phyloP scores from a whole-genome alignment of 2,113 vertebrate genomes.

The Brachypodius melanocephalos region DNA sequence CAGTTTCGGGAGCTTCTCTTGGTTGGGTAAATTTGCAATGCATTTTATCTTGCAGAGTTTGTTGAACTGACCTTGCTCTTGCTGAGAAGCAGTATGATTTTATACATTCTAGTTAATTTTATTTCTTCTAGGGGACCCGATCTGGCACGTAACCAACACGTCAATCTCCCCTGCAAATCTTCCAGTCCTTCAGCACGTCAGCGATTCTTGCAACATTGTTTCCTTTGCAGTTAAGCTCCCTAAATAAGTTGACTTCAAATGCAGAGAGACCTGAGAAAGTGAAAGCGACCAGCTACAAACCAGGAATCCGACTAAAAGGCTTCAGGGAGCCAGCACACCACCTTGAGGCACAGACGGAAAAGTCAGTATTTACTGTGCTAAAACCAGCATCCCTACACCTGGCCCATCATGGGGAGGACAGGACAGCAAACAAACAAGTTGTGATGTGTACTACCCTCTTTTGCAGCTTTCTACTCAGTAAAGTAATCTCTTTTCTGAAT shows the following conservation, averaged over 20 bases:
- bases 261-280: neutral
- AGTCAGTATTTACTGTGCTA: neutral
- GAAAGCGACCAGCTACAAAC: neutral
- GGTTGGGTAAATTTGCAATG: neutral
- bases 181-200: neutral
- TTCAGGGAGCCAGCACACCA: neutral
- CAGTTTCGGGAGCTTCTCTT: neutral
- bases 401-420: neutral
- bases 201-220: neutral
- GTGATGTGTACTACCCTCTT: neutral
- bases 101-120: neutral
- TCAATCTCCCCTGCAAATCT: neutral
- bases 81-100: neutral
- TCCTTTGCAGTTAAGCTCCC: neutral
- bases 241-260: neutral
- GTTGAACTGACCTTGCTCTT: neutral
- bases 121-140: neutral
- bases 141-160: accelerated
- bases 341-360: neutral
- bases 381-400: neutral
- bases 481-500: neutral
- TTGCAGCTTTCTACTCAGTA: neutral
- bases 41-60: neutral
- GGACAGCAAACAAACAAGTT: neutral
- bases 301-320: neutral